These are phyloP conservation scores for Poecilia latipinna DNA, from an alignment of 2,113 vertebrate species.

Conservation along the genomic window DNA sequence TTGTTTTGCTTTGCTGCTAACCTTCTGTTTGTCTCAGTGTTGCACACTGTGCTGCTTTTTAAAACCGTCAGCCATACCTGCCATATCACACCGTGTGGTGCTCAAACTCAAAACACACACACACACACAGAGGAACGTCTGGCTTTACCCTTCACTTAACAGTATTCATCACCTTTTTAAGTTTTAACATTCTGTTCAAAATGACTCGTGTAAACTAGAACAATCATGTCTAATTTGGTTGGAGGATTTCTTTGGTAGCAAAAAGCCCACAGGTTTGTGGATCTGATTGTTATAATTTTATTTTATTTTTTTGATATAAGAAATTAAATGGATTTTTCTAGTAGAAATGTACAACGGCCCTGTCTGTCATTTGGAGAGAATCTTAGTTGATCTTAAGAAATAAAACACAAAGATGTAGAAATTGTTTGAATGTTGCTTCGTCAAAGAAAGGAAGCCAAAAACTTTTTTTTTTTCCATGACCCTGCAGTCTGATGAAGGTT, in stretches of 20 bases:
- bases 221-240: slow-evolving; percentile 54
- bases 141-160: slow-evolving; percentile 57
- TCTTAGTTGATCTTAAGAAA: slow-evolving; percentile 72
- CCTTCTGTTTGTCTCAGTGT: slow-evolving; percentile 52
- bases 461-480: slow-evolving; percentile 9
- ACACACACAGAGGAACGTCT: slow-evolving; percentile 43
- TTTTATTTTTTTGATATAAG: slow-evolving; percentile 77
- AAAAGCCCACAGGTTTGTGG: slow-evolving; percentile 70
- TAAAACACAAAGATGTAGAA: slow-evolving; percentile 79
- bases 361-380: slow-evolving; percentile 79
- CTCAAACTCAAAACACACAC: slow-evolving; percentile 37
- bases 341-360: slow-evolving; percentile 81
- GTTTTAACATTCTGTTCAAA: slow-evolving; percentile 44
- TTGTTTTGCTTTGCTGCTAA: slow-evolving; percentile 77
- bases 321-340: slow-evolving; percentile 87
- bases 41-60: slow-evolving; percentile 67
- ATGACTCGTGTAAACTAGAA: slow-evolving; percentile 59
- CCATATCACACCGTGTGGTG: slow-evolving; percentile 75
- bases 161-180: slow-evolving; percentile 66
- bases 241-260: slow-evolving; percentile 60
- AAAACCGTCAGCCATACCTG: slow-evolving; percentile 53
- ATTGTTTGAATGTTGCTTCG: slow-evolving; percentile 48
- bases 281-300: slow-evolving; percentile 73
- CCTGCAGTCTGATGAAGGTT: slow-evolving; percentile 19
- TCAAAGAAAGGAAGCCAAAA: slow-evolving; percentile 5